Conservation (phyloP, 2,113 vertebrate species). For the Psammodynastes pulverulentus region DNA sequence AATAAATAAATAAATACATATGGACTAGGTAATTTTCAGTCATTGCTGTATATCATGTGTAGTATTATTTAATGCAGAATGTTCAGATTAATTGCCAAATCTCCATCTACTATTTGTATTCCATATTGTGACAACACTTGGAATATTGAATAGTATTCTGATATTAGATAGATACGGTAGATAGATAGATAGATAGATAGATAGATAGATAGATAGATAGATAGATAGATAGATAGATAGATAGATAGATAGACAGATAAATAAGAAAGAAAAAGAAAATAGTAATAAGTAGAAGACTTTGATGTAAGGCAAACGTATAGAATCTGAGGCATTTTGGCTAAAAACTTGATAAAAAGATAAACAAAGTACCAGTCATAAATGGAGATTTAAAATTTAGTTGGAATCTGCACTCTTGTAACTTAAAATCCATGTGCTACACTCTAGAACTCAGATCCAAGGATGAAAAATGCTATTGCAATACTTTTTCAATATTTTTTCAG, state of each 20-base stretch:
- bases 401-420: not conserved
- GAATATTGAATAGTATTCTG: not conserved
- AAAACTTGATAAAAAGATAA: not conserved
- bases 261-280: no score
- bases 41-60: not conserved
- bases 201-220: not conserved
- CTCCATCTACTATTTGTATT: not conserved
- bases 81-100: not conserved
- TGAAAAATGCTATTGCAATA: not conserved
- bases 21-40: not conserved
- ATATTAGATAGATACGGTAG: not conserved
- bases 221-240: not conserved
- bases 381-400: not conserved
- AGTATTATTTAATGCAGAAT: not conserved
- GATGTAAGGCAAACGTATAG: not conserved
- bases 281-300: not conserved
- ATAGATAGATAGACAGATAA: no score
- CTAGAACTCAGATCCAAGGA: not conserved
- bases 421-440: not conserved
- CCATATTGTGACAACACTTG: not conserved
- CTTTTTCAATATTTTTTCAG: not conserved
- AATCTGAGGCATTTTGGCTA: not conserved
- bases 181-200: not conserved
- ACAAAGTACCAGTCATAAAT: not conserved
- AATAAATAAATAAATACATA: not conserved